Conservation (phyloP, 2,797 vertebrate species). For the Leptodactylus fallax region DNA sequence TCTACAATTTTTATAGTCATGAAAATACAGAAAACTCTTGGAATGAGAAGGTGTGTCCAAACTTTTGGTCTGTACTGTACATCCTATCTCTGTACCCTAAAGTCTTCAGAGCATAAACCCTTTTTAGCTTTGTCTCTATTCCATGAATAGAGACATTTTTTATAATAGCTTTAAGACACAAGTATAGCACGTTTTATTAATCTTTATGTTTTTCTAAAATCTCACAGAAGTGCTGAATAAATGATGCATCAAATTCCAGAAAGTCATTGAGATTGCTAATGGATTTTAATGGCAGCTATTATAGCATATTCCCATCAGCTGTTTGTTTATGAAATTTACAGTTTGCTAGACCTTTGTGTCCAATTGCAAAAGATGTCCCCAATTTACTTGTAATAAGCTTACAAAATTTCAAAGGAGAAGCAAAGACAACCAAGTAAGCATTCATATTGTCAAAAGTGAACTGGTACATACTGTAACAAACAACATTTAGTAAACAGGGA, state of each 20-base stretch:
- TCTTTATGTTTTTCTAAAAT: slow-evolving; percentile 76
- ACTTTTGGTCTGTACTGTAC: too few relatives aligned
- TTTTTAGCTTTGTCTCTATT: not conserved
- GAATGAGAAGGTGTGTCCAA: too few relatives aligned
- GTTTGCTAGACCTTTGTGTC: slow-evolving; percentile 83
- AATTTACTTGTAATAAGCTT: slow-evolving; percentile 81
- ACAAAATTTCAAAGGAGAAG: slow-evolving; percentile 72
- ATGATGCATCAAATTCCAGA: slow-evolving; percentile 85
- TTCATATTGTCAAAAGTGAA: not conserved
- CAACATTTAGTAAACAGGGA: not conserved
- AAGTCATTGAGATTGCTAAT: slow-evolving; percentile 84
- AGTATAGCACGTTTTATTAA: slow-evolving; percentile 67
- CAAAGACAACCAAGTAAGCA: not conserved
- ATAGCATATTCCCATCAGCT: slow-evolving; percentile 83
- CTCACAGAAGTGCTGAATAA: slow-evolving; percentile 79
- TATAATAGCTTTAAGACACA: not conserved
- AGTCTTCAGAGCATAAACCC: not conserved
- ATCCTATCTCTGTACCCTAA: too few relatives aligned
- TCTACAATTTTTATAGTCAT: too few relatives aligned
- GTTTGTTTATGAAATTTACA: slow-evolving; percentile 84
- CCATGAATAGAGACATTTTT: not conserved
- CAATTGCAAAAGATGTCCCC: slow-evolving; percentile 77
- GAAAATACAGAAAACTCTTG: too few relatives aligned
- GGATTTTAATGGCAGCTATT: slow-evolving; percentile 87
- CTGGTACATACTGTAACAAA: not conserved